A percentile compares a stretch with the other conserved stretches of the same genome.
These are phyloP conservation scores for Pteria penguin DNA, from an alignment of 2,888 invertebrate species.

Conservation along the genomic window DNA sequence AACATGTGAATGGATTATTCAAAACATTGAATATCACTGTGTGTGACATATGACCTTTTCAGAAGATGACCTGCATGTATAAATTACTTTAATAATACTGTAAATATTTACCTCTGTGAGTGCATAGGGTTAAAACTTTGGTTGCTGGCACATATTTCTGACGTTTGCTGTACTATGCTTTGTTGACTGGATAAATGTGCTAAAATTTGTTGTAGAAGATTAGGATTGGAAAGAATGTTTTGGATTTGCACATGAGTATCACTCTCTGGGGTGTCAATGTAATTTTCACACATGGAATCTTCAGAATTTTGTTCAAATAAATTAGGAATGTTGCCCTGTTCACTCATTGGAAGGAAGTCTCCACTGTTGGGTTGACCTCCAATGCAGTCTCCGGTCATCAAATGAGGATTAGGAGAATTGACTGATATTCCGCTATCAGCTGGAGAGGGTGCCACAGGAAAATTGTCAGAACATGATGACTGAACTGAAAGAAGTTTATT, in stretches of 20 bases:
- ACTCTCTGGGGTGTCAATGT: no score
- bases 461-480: constrained; percentile 6
- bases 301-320: neutral
- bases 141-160: no score
- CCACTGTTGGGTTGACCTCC: neutral
- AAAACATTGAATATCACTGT: neutral
- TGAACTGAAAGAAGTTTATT: neutral
- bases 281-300: no score
- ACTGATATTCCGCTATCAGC: constrained; percentile 5
- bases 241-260: no score
- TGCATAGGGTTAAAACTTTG: no score
- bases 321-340: neutral
- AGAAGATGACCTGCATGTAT: neutral
- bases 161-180: no score
- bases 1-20: no score
- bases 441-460: constrained; percentile 6
- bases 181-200: no score
- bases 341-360: neutral
- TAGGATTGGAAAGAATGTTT: no score
- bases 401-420: neutral
- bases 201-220: no score
- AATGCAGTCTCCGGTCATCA: neutral
- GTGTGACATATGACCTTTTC: neutral
- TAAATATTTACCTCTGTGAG: no score
- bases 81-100: no score